Conservation (phyloP, 2,888 invertebrate species). For the Tortricodes alternella region DNA sequence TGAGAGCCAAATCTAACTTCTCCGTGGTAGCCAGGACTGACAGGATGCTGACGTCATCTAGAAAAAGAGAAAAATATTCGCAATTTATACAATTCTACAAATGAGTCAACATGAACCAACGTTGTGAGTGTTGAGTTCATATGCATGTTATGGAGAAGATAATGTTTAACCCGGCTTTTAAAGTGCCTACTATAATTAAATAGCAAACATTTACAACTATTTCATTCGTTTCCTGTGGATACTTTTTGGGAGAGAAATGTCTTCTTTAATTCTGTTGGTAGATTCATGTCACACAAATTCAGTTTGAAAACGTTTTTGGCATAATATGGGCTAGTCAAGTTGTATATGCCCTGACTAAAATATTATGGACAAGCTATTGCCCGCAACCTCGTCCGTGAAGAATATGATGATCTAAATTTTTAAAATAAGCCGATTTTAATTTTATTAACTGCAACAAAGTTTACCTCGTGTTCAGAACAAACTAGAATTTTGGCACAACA, state of each 20-base stretch:
- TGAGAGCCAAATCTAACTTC: slow-evolving; percentile 51
- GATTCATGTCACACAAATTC: too few relatives aligned
- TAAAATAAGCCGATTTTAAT: not conserved
- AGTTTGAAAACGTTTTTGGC: too few relatives aligned
- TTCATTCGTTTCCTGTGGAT: too few relatives aligned
- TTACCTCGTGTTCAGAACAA: not conserved
- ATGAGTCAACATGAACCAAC: not conserved
- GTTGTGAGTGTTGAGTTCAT: not conserved
- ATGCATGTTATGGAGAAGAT: not conserved
- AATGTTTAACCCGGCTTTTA: too few relatives aligned
- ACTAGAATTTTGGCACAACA: too few relatives aligned
- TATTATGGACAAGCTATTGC: too few relatives aligned
- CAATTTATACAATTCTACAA: slow-evolving; percentile 10
- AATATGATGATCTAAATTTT: not conserved
- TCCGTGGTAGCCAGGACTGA: slow-evolving; percentile 56
- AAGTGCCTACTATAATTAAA: not conserved
- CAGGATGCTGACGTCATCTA: slow-evolving; percentile 49
- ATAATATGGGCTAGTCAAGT: too few relatives aligned
- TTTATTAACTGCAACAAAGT: too few relatives aligned
- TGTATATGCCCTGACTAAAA: too few relatives aligned
- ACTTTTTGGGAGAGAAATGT: too few relatives aligned
- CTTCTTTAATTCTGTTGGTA: too few relatives aligned
- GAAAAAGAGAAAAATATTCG: slow-evolving; percentile 33
- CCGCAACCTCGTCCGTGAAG: too few relatives aligned
- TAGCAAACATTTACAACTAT: not conserved